Evolutionary conservation across 2,797 vertebrate species (phyloP).

Genomic region (Glyptemys insculpta): DNA sequence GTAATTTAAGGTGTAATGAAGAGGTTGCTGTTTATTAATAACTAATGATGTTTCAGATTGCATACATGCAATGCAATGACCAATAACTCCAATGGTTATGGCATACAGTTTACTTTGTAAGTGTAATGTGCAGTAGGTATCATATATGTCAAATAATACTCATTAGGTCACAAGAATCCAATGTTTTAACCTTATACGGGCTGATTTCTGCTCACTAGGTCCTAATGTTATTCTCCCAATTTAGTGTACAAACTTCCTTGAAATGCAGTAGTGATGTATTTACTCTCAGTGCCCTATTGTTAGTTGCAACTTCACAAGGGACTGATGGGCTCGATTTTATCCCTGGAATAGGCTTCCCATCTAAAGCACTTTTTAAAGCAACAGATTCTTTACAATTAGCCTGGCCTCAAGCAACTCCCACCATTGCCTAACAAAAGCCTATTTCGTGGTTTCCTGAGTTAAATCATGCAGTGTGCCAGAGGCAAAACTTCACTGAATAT

Average conservation of each 20-base stretch:
- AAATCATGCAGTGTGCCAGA: too few relatives aligned
- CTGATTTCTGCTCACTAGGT: constrained; percentile 32
- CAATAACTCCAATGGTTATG: background rate
- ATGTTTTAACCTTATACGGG: background rate
- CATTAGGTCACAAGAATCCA: too few relatives aligned
- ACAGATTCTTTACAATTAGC: background rate
- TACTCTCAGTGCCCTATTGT: background rate
- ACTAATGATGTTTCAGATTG: background rate
- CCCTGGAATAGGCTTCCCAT: background rate
- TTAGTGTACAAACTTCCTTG: background rate
- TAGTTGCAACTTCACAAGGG: background rate
- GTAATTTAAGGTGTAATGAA: background rate
- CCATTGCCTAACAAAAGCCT: too few relatives aligned
- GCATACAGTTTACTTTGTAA: background rate
- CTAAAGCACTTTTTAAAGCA: background rate
- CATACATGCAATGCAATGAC: background rate
- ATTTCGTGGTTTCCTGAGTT: too few relatives aligned
- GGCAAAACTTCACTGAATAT: too few relatives aligned
- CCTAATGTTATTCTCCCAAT: constrained; percentile 12
- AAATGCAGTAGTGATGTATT: constrained; percentile 26
- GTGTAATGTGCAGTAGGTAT: too few relatives aligned
- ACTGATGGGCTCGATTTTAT: background rate
- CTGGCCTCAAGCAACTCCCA: background rate
- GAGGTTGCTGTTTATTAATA: background rate
- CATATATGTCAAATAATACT: too few relatives aligned